Conservation (phyloP, 2,888 invertebrate genomes). For the Pandemis cinnamomeana region DNA sequence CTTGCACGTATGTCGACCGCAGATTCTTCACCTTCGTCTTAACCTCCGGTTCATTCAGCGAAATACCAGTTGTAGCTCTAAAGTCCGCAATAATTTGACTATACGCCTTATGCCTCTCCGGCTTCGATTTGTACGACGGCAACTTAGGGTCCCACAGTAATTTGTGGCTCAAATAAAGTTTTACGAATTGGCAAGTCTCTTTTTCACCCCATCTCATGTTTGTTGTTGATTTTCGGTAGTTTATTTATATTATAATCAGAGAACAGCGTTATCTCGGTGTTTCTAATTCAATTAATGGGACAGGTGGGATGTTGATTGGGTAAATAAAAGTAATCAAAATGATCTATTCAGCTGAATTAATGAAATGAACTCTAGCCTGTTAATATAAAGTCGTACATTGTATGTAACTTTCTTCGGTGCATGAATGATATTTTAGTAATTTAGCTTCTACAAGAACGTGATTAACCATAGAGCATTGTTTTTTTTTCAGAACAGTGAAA, state of each 20-base stretch:
- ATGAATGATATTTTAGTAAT: not conserved
- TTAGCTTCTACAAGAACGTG: conserved; percentile 9
- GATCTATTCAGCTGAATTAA: not conserved
- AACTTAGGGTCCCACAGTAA: conserved; percentile 73
- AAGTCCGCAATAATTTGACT: conserved; percentile 61
- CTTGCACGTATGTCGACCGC: conserved; percentile 67
- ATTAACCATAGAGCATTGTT: not conserved
- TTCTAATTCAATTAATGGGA: not conserved
- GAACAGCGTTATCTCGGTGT: not conserved
- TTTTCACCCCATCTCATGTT: conserved; percentile 76
- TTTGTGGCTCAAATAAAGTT: conserved; percentile 71
- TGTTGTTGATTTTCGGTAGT: conserved; percentile 21
- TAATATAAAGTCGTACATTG: not conserved
- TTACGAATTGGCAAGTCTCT: conserved; percentile 74
- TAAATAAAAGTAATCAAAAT: not conserved
- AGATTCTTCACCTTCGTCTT: conserved; percentile 68
- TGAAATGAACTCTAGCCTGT: not conserved
- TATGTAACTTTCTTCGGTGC: too few relatives aligned
- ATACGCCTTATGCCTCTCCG: conserved; percentile 64
- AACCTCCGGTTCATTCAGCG: conserved; percentile 59
- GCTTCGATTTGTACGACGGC: conserved; percentile 65
- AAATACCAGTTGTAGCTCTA: conserved; percentile 60
- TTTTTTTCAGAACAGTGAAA: too few relatives aligned
- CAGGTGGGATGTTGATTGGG: not conserved
- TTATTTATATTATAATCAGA: conserved; percentile 13